Evolutionary conservation across 2,797 vertebrate genomes (phyloP), one percentile per base, ranked within the genome.

Genomic region (Pseudocheirus occidentalis): DNA sequence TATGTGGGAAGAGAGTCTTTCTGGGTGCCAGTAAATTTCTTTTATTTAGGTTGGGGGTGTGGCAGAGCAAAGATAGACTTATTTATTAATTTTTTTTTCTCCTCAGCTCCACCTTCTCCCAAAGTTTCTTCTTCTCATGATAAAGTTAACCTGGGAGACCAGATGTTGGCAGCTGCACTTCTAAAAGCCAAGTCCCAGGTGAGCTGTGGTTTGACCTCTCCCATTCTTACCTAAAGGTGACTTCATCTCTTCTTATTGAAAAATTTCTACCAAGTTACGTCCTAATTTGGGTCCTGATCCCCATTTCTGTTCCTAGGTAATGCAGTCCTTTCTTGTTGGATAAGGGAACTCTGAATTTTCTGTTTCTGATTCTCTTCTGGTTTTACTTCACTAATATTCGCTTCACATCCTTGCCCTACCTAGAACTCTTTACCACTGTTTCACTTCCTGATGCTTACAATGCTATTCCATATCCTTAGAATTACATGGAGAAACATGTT

Each of bases 101-200:
- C 53, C 56, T 93, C 50, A 98, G 97, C 95, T 87, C 95, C 97
- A 95, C 91, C 97, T 59, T 94, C 97, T 52, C 95, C 98, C 24
- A 87, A 96, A 97, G 96, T 96, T 93, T 81, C 97, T 59, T 52
- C 56, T 14, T 97, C 97, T 97, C 90, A 97, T 16, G 34, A 93
- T 73, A 97, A 97, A 92, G 94, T 96, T 81, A 93, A 92, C 40
- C 92, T 98, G 16, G 97, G 97, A 31, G 91, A 97, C 29, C 90
- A 97, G 93, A 94, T 98, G 98, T 46, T 98, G 95, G 97, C 97
- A 94, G 96, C 98, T 57, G 96, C 98, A 4, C 96, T 97, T n/a
- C 95, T 98, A 14, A 98, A 98, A 90, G 96, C 98, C 95, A 98
- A 98, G 93, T 96, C 98, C 87, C 98, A 96, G 98, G 98, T 98